phyloP scores from a whole-genome alignment of 2,888 invertebrate genomes.

The Mystacides longicornis region DNA sequence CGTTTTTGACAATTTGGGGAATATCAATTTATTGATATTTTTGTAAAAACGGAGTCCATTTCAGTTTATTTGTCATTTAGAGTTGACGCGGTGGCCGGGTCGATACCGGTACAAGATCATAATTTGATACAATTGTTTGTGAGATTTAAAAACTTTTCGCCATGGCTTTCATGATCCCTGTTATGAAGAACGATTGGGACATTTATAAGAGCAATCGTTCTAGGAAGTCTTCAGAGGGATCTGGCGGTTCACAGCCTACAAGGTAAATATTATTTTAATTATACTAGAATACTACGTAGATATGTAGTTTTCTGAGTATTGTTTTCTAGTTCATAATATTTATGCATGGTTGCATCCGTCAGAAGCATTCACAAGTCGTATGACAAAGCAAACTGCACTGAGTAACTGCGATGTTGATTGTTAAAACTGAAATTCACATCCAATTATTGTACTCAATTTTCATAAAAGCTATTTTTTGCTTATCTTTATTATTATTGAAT shows the following conservation, averaged over 20 bases:
- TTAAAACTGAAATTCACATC: no score
- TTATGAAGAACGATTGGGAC: constrained; percentile 89
- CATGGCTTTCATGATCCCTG: constrained; percentile 96
- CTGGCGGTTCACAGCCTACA: constrained; percentile 52
- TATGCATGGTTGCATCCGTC: no score
- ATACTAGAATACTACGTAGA: no score
- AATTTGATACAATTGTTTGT: constrained; percentile 9
- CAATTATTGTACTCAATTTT: no score
- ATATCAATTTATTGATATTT: neutral
- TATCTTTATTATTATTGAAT: no score
- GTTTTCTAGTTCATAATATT: no score
- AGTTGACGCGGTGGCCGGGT: constrained; percentile 8
- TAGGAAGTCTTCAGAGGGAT: constrained; percentile 68
- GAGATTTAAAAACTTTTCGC: constrained; percentile 11
- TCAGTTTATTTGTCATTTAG: neutral
- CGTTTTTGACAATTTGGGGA: neutral
- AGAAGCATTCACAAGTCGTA: no score
- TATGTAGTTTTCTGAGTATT: no score
- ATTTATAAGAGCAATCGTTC: constrained; percentile 80
- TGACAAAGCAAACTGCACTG: no score
- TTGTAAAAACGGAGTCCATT: constrained; percentile 14
- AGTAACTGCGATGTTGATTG: no score
- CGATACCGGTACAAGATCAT: constrained; percentile 16
- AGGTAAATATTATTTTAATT: constrained; percentile 25
- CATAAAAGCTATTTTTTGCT: no score